Evolutionary conservation across 1,140 invertebrate genomes (phyloP), one percentile per base, ranked within the genome.

Genomic region (Cotesia vestalis): DNA sequence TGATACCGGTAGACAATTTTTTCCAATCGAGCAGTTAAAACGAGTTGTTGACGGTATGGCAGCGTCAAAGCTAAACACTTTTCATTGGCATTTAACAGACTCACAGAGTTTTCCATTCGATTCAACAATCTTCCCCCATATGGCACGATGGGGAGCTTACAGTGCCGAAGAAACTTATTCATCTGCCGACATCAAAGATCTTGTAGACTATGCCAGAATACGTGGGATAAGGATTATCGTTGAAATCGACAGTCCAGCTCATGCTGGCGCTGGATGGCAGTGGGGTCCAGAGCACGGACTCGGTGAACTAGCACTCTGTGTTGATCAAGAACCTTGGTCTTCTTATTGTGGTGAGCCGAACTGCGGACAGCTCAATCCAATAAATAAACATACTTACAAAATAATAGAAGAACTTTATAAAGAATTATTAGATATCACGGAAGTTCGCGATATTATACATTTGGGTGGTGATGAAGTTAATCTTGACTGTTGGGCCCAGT

Each of bases 31-130:
- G 0, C 81, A 85, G 4, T 88, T 96, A 4, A 91, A 91, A 74
- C 90, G 88, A 59, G 92, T 92, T 2, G 85, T 96, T 1, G 92
- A 95, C 76, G 94, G 89, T 3, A 95, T 96, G 94, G 91, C 93
- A 0, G 89, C 92, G 0, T 92, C 91, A 20, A 96, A 96, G 83
- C 82, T 96, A 73, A 96, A 96, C 78, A 92, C 94, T 0, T 90
- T 96, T 40, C 95, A 96, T 77, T 96, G 94, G 94, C 94, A 96
- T 76, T 94, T 96, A n/a, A 95, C 94, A 0, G 95, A 96, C 81
- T 91, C 92, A 0, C 94, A 96, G 20, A 95, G 94, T 79, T 96
- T 96, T 82, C 94, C 95, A 0, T 89, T 94, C 73, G 91, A 93
- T 63, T 92, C 93, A 0, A 88, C 86, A 1, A 87, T 90, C 17